Evolutionary conservation across 1,140 invertebrate species (phyloP).

Genomic region (Leguminivora glycinivorella): DNA sequence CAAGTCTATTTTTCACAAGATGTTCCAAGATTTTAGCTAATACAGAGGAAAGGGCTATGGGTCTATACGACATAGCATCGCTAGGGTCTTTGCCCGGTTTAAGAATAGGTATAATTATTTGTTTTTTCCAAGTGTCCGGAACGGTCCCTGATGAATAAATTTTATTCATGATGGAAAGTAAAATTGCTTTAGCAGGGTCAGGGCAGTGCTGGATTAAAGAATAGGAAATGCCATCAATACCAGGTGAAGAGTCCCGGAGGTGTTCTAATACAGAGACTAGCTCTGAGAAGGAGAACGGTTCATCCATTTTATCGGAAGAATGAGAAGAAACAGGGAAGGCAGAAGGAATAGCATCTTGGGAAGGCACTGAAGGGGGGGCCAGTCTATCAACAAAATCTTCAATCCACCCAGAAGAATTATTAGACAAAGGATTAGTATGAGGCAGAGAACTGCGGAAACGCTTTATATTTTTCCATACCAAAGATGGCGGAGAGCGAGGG

Average conservation of each 20-base stretch:
- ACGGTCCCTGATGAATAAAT: constrained; percentile 10
- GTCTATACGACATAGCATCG: constrained; percentile 14
- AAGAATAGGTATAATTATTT: constrained; percentile 28
- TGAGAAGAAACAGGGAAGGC: too few species aligned
- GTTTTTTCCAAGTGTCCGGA: constrained; percentile 24
- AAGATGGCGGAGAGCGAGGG: too few species aligned
- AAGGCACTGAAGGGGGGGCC: too few species aligned
- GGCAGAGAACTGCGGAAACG: too few species aligned
- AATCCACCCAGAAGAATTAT: too few species aligned
- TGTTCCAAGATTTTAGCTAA: constrained; percentile 18
- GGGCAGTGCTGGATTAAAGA: constrained; percentile 25
- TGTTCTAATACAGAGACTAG: not conserved
- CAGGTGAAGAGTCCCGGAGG: constrained; percentile 25
- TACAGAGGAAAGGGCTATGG: constrained; percentile 17
- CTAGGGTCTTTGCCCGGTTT: constrained; percentile 20
- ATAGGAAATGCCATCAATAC: constrained; percentile 35
- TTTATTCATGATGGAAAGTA: not conserved
- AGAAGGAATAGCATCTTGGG: too few species aligned
- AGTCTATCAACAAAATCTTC: too few species aligned
- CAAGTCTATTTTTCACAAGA: too few species aligned
- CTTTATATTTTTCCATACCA: too few species aligned
- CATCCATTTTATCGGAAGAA: constrained; percentile 2
- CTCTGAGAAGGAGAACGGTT: constrained; percentile 3
- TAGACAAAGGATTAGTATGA: too few species aligned
- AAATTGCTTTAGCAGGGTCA: not conserved